Evolutionary conservation across 2,888 invertebrate genomes (phyloP).

Genomic region (Heliconius ethilla): DNA sequence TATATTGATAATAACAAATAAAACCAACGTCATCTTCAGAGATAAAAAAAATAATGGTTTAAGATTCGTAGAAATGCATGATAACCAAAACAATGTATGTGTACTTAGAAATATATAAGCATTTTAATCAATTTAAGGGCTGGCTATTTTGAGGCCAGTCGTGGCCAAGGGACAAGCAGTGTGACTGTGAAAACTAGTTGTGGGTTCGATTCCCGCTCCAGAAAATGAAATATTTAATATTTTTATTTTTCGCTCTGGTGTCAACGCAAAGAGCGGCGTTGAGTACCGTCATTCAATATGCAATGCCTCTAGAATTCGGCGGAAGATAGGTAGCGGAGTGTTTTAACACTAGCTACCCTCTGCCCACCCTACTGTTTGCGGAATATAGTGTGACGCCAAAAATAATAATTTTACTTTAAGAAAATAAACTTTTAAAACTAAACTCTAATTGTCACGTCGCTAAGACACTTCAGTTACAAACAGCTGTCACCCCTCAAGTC

Average conservation of each 20-base stretch:
- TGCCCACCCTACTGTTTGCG: neutral
- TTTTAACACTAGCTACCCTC: neutral
- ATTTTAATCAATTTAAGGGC: too few species aligned
- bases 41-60: too few species aligned
- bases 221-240: neutral
- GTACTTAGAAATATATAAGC: too few species aligned
- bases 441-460: neutral
- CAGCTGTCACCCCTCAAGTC: conserved; percentile 3
- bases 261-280: neutral
- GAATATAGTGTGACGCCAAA: neutral
- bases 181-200: too few species aligned
- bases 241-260: neutral
- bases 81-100: too few species aligned
- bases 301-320: neutral
- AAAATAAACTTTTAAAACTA: neutral
- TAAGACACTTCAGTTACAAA: neutral
- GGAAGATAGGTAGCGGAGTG: neutral
- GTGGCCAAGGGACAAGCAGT: too few species aligned
- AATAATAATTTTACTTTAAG: neutral
- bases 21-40: too few species aligned
- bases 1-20: too few species aligned
- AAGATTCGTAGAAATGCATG: too few species aligned
- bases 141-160: neutral
- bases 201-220: neutral
- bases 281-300: neutral